Evolutionary conservation across 2,888 invertebrate genomes (phyloP).

Genomic region (Drosophila meridionalis): DNA sequence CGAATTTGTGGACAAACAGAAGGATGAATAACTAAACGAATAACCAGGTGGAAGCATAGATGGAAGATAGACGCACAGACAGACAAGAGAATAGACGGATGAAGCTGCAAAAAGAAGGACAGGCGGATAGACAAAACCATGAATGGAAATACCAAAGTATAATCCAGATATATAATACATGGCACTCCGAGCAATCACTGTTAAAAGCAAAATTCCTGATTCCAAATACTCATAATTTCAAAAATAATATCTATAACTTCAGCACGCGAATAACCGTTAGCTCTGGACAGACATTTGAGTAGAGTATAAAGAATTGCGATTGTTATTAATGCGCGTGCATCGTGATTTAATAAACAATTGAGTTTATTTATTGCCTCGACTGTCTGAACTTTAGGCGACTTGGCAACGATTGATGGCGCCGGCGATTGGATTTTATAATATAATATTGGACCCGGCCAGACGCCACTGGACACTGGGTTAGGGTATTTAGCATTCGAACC

Average conservation of each 20-base stretch:
- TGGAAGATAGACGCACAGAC: too few species aligned
- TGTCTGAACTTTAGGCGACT: slow-evolving; percentile 10
- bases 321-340: slow-evolving; percentile 10
- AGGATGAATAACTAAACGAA: too few species aligned
- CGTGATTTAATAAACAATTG: slow-evolving; percentile 16
- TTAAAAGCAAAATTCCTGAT: too few species aligned
- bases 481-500: not conserved
- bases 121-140: too few species aligned
- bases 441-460: not conserved
- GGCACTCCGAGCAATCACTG: too few species aligned
- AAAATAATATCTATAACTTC: not conserved
- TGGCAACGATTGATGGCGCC: slow-evolving; percentile 9
- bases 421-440: not conserved
- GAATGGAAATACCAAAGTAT: too few species aligned
- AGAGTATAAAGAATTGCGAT: slow-evolving; percentile 3
- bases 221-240: not conserved
- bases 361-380: slow-evolving; percentile 14
- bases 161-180: too few species aligned
- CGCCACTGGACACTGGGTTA: not conserved
- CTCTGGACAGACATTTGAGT: not conserved
- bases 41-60: too few species aligned
- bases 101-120: too few species aligned
- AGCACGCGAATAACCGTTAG: not conserved
- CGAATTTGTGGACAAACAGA: too few species aligned
- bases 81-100: too few species aligned